Conservation (phyloP, 2,888 invertebrate species). For the Cerceris ruficornis region DNA sequence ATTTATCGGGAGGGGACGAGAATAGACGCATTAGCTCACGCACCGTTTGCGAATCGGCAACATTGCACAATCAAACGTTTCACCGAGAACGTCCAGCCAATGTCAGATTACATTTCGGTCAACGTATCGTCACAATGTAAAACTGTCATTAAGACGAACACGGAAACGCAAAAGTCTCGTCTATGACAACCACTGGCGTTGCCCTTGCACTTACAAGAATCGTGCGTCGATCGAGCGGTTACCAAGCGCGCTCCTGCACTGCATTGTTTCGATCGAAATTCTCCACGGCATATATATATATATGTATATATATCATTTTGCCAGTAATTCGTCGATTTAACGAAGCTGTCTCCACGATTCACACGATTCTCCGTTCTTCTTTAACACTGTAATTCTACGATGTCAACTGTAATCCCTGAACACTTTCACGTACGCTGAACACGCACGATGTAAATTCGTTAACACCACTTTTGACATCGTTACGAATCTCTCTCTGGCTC, state of each 20-base stretch:
- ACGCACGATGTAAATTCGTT: neutral
- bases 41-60: slow-evolving; percentile 32
- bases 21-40: slow-evolving; percentile 50
- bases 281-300: neutral
- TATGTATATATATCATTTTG: neutral
- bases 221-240: slow-evolving; percentile 45
- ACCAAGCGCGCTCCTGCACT: slow-evolving; percentile 34
- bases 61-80: slow-evolving; percentile 44
- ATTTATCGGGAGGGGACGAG: slow-evolving; percentile 23
- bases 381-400: neutral
- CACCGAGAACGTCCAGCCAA: slow-evolving; percentile 3
- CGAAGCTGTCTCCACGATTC: neutral
- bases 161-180: slow-evolving; percentile 5
- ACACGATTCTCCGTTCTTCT: neutral
- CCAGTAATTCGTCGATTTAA: neutral
- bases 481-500: neutral
- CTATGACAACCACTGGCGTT: slow-evolving; percentile 50
- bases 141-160: neutral
- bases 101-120: neutral
- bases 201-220: slow-evolving; percentile 56
- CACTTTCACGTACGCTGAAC: neutral
- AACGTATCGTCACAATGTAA: neutral
- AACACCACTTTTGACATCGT: neutral
- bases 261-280: slow-evolving; percentile 49
- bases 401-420: neutral